phyloP scores from a whole-genome alignment of 2,797 vertebrate genomes.

The Diplodus puntazzo region DNA sequence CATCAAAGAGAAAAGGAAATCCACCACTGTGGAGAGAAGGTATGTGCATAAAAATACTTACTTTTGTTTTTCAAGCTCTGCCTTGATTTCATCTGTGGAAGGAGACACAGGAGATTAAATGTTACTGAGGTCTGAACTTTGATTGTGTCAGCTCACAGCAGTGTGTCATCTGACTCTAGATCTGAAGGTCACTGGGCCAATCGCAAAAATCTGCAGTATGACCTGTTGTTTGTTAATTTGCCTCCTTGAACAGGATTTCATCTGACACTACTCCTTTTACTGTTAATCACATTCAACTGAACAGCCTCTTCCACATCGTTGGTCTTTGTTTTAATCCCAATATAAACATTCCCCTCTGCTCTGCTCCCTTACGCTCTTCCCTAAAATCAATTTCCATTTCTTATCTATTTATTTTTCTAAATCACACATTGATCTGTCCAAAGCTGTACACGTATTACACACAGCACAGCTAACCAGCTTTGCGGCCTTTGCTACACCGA shows the following conservation, averaged over 20 bases:
- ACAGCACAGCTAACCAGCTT: not conserved
- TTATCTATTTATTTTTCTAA: not conserved
- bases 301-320: not conserved
- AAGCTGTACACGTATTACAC: not conserved
- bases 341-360: not conserved
- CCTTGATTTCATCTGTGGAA: slow-evolving; percentile 96
- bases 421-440: not conserved
- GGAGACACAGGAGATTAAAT: slow-evolving; percentile 42
- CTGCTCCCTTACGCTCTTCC: not conserved
- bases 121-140: slow-evolving; percentile 44
- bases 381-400: not conserved
- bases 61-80: slow-evolving; percentile 95
- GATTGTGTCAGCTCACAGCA: slow-evolving; percentile 7
- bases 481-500: not conserved
- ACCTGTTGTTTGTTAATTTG: not conserved
- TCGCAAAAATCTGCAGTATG: not conserved
- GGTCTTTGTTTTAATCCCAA: not conserved
- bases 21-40: not conserved
- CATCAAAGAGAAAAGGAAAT: not conserved
- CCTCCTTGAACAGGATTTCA: not conserved
- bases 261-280: not conserved
- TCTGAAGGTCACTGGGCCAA: not conserved
- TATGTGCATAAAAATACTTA: slow-evolving; percentile 78
- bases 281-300: not conserved
- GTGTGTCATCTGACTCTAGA: not conserved